A percentile compares a stretch with the other conserved stretches of the same genome.
Conservation (phyloP, 2,113 vertebrate species). For the Drymodes brunneopygia region DNA sequence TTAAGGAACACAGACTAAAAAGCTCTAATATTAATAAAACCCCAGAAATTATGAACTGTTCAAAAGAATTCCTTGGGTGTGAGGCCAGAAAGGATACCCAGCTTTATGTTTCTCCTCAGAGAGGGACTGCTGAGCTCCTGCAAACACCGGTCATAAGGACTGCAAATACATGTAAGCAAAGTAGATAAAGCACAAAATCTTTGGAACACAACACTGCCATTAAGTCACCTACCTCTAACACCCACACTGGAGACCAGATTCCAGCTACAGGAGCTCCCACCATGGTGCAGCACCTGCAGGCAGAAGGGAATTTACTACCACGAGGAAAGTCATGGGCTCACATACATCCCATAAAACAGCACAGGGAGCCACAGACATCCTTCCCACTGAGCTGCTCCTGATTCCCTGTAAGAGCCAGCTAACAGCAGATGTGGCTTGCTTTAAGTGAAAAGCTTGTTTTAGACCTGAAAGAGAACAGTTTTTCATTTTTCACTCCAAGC, state of each 20-base stretch:
- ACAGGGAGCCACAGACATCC: not conserved
- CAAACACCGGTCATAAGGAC: not conserved
- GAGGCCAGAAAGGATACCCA: not conserved
- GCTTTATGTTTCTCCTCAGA: not conserved
- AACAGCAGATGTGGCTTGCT: not conserved
- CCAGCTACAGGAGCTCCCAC: not conserved
- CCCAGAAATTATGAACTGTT: not conserved
- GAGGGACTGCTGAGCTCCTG: not conserved
- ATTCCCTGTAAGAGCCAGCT: not conserved
- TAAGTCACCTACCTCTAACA: not conserved
- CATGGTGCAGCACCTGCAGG: not conserved
- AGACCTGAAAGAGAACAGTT: not conserved
- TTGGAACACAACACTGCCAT: not conserved
- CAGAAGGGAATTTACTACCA: not conserved
- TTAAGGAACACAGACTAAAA: not conserved
- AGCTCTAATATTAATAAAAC: not conserved
- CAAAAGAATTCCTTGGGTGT: not conserved
- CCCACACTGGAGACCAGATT: not conserved
- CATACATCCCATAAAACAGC: fast-evolving
- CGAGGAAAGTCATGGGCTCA: not conserved
- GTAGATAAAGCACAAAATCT: not conserved
- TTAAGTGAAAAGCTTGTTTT: not conserved
- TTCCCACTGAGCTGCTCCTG: not conserved
- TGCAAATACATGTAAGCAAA: not conserved
- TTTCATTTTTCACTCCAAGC: not conserved